Evolutionary conservation across 1,140 invertebrate genomes (phyloP).

Genomic region (Cylas formicarius): DNA sequence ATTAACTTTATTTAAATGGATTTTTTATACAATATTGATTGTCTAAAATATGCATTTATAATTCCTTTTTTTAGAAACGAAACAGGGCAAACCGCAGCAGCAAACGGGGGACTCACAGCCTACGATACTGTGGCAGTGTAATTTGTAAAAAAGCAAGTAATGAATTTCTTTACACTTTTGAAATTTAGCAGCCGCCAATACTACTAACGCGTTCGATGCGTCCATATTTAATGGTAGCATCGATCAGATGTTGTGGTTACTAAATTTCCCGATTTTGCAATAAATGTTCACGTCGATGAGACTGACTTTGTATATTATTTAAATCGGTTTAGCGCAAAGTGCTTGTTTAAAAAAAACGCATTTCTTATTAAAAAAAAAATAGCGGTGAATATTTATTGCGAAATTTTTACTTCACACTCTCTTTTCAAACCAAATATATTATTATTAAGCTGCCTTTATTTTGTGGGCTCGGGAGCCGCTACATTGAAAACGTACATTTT

Average conservation of each 20-base stretch:
- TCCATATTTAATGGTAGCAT: background rate
- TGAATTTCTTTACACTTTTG: constrained; percentile 6
- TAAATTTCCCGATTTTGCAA: constrained; percentile 16
- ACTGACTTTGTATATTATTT: constrained; percentile 19
- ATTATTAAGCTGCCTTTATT: constrained; percentile 17
- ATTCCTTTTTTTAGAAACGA: constrained; percentile 67
- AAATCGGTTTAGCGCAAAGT: background rate
- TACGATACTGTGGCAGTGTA: constrained; percentile 96
- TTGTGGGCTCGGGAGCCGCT: constrained; percentile 26
- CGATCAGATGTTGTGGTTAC: constrained; percentile 14
- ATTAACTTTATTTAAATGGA: constrained; percentile 1
- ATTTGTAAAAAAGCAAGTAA: constrained; percentile 57
- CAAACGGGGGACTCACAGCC: constrained; percentile 80
- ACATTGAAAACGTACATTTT: constrained; percentile 36
- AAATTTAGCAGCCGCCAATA: constrained; percentile 15
- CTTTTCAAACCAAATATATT: constrained; percentile 24
- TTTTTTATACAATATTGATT: too few species aligned
- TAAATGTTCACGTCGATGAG: constrained; percentile 14
- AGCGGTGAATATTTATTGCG: constrained; percentile 26
- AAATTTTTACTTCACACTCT: constrained; percentile 7
- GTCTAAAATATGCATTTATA: too few species aligned
- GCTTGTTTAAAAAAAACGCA: too few species aligned
- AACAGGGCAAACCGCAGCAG: constrained; percentile 58
- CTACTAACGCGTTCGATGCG: background rate
- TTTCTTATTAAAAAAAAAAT: background rate